Evolutionary conservation across 2,888 invertebrate species (phyloP).

Genomic region (Craniophora ligustri): DNA sequence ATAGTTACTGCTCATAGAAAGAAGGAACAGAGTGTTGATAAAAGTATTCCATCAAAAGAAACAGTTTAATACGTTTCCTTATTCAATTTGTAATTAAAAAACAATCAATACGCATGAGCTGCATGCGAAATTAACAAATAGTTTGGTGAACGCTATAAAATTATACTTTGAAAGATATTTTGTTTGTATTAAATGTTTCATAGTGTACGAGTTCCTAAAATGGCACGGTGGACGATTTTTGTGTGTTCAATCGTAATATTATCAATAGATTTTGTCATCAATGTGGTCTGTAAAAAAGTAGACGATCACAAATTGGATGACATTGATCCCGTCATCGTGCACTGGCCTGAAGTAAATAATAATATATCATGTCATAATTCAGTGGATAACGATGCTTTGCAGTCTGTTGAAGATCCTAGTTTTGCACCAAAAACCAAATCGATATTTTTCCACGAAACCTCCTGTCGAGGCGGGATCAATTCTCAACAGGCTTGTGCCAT

Average conservation of each 20-base stretch:
- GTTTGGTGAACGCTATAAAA: background rate
- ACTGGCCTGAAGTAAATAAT: conserved; percentile 3
- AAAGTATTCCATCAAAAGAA: too few species aligned
- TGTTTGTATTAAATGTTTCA: background rate
- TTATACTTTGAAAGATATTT: background rate
- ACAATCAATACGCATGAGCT: background rate
- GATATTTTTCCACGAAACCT: conserved; percentile 91
- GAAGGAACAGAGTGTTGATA: too few species aligned
- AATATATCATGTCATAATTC: conserved; percentile 15
- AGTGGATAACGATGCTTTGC: conserved; percentile 9
- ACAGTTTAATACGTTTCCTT: too few species aligned
- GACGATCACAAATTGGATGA: background rate
- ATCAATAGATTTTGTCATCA: background rate
- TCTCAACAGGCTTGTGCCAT: conserved; percentile 55
- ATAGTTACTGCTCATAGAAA: too few species aligned
- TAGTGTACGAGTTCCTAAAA: too few species aligned
- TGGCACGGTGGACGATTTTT: too few species aligned
- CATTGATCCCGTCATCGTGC: conserved; percentile 13
- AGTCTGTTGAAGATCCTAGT: conserved; percentile 20
- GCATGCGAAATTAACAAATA: background rate
- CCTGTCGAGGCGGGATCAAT: conserved; percentile 84
- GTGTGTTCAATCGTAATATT: background rate
- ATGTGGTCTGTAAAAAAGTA: background rate
- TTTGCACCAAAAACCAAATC: conserved; percentile 58
- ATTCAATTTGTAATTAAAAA: background rate